These are phyloP conservation scores for Opisthograptis luteolata DNA, from an alignment of 2,888 invertebrate species.

Conservation along the genomic window DNA sequence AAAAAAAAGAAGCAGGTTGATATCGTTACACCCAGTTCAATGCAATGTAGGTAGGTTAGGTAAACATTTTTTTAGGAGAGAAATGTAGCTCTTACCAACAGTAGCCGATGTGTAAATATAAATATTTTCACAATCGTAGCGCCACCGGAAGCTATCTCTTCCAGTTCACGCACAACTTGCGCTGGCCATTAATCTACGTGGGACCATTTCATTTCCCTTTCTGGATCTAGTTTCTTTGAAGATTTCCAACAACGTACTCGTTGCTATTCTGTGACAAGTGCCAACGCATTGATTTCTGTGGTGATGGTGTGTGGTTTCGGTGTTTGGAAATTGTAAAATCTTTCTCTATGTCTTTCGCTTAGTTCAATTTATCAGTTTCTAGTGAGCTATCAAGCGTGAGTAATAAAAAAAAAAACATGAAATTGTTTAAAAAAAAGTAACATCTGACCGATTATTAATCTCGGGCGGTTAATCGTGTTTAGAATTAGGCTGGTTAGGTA, in stretches of 20 bases:
- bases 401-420: too few relatives aligned
- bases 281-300: conserved; percentile 5
- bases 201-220: conserved; percentile 44
- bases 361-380: too few relatives aligned
- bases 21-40: too few relatives aligned
- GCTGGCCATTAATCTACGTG: conserved; percentile 47
- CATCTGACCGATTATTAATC: too few relatives aligned
- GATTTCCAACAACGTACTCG: too few relatives aligned
- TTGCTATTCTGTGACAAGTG: conserved; percentile 25
- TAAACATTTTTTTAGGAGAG: too few relatives aligned
- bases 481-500: too few relatives aligned
- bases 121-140: conserved; percentile 46
- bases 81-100: conserved; percentile 5
- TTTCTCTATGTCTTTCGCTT: neutral
- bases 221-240: conserved; percentile 26
- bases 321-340: neutral
- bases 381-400: too few relatives aligned
- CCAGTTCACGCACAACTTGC: conserved; percentile 41
- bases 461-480: too few relatives aligned
- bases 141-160: conserved; percentile 42
- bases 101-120: conserved; percentile 43
- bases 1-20: too few relatives aligned
- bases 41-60: too few relatives aligned
- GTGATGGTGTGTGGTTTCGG: neutral
- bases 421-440: too few relatives aligned